Conservation (phyloP, 35 echinoderm and acorn worm genomes). For the Strongylocentrotus purpuratus region DNA sequence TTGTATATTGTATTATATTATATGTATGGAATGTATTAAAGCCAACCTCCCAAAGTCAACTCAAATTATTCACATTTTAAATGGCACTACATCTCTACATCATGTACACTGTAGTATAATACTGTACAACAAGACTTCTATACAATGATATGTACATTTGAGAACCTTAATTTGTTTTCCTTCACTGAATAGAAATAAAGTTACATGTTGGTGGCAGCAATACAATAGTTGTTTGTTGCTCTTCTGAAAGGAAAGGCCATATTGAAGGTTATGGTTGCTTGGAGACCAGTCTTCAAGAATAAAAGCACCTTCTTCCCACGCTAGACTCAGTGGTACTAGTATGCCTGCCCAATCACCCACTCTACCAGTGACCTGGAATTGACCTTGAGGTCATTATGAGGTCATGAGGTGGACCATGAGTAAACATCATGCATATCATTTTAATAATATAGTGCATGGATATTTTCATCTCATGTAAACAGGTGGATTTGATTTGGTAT, state of each 20-base stretch:
- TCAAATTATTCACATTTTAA: too few species aligned
- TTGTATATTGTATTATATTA: too few species aligned
- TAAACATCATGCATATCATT: neutral
- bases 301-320: neutral
- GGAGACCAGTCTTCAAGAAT: neutral
- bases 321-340: neutral
- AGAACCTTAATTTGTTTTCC: too few species aligned
- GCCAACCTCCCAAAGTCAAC: too few species aligned
- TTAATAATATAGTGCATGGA: neutral
- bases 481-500: too few species aligned
- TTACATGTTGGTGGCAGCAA: neutral
- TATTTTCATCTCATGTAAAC: too few species aligned
- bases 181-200: neutral
- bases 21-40: too few species aligned
- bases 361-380: neutral
- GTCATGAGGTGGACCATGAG: neutral
- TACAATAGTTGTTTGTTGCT: constrained; percentile 3
- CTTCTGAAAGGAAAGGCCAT: neutral
- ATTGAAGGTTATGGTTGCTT: neutral
- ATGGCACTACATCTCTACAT: too few species aligned
- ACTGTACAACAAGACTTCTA: too few species aligned
- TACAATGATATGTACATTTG: too few species aligned
- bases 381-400: neutral
- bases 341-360: neutral
- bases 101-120: too few species aligned